Evolutionary conservation across 64 coral and sea anemone genomes (phyloP).

Genomic region (Actinia equina): DNA sequence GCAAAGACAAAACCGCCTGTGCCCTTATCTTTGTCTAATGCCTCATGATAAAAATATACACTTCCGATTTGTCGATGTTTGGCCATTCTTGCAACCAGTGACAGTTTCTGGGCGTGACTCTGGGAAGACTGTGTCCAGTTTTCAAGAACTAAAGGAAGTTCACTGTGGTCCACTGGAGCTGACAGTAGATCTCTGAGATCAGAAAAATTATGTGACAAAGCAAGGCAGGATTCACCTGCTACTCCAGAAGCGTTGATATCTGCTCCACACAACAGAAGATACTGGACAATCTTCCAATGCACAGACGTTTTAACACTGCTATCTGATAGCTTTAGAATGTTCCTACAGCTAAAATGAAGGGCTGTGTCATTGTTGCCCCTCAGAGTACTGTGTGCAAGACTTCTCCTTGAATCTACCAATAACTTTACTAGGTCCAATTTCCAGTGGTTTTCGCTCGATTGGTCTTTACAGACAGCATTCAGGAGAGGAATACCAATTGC

Average conservation of each 20-base stretch:
- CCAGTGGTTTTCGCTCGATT: not conserved
- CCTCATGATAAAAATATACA: not conserved
- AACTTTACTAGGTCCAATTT: not conserved
- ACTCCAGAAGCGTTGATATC: too few species aligned
- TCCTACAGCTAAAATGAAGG: not conserved
- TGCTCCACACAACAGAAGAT: too few species aligned
- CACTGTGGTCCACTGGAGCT: too few species aligned
- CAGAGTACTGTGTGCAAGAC: not conserved
- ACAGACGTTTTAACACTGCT: not conserved
- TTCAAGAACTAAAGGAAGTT: not conserved
- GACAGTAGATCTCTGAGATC: too few species aligned
- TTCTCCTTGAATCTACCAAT: not conserved
- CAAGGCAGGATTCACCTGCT: too few species aligned
- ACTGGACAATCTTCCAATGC: too few species aligned
- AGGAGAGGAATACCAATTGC: not conserved
- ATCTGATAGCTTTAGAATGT: not conserved
- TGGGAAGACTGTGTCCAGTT: slow-evolving; percentile 4
- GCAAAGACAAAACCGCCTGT: slow-evolving; percentile 19
- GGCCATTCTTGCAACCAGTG: not conserved
- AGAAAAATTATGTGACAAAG: too few species aligned
- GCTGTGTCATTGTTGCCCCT: not conserved
- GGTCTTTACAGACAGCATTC: not conserved
- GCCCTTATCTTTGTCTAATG: not conserved
- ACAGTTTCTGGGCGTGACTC: not conserved
- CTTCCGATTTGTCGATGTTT: not conserved